Percentiles rank a stretch among this genome's conserved stretches.
Evolutionary conservation across 2,797 vertebrate species (phyloP).

Genomic region (Hemibagrus guttatus): DNA sequence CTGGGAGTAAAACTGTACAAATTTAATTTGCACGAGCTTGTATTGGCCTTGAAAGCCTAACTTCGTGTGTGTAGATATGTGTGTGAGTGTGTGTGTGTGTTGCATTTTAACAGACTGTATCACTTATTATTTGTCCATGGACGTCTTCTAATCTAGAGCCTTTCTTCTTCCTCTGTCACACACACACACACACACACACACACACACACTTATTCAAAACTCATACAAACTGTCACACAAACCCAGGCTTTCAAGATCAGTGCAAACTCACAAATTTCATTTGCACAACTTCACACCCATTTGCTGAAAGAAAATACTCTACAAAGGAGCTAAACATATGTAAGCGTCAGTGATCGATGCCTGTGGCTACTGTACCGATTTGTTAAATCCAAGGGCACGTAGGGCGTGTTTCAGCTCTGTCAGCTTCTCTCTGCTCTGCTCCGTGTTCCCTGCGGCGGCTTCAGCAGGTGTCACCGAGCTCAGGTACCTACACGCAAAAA

Average conservation of each 20-base stretch:
- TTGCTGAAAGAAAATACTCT: background rate
- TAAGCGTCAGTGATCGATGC: background rate
- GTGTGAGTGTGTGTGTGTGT: background rate
- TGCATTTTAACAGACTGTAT: background rate
- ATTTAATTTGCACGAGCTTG: background rate
- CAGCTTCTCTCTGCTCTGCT: constrained; percentile 84
- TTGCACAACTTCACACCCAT: background rate
- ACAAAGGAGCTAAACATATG: background rate
- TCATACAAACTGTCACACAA: background rate
- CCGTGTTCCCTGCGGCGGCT: constrained; percentile 60
- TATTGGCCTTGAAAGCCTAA: background rate
- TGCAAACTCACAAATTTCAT: background rate
- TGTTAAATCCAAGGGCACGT: constrained; percentile 84
- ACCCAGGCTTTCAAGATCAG: background rate
- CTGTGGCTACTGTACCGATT: constrained; percentile 72
- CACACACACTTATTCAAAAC: background rate
- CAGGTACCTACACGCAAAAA: constrained; percentile 78
- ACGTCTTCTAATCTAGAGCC: background rate
- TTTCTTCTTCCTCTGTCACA: background rate
- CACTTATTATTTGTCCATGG: background rate
- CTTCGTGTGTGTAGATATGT: background rate
- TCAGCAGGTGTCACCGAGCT: constrained; percentile 70
- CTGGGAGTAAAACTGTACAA: background rate
- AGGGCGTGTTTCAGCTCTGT: constrained; percentile 83
- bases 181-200: background rate